A percentile compares a stretch with the other conserved stretches of the same genome.
Conservation (phyloP, 2,888 invertebrate genomes). For the Mythimna lalbum region DNA sequence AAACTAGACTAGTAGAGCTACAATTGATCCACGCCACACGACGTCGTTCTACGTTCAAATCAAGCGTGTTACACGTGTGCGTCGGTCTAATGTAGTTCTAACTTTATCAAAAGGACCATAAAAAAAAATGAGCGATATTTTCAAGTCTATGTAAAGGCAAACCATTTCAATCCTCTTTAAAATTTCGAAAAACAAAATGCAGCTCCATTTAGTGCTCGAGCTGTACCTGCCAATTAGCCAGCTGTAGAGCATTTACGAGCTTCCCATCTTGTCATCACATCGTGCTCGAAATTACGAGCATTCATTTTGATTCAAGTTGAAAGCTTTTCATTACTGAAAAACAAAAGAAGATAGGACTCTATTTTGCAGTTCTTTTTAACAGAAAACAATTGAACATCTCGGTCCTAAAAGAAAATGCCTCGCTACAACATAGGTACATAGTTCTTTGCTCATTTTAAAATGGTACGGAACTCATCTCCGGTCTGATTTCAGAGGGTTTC, state of each 20-base stretch:
- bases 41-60: no score
- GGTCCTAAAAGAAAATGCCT: no score
- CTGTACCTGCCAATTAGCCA: conserved; percentile 19
- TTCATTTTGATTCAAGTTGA: not conserved
- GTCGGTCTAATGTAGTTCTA: no score
- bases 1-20: no score
- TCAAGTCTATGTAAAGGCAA: no score
- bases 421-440: not conserved
- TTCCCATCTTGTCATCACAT: not conserved
- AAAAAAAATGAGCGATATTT: no score
- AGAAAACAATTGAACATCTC: conserved; percentile 11
- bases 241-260: not conserved
- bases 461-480: not conserved
- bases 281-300: conserved; percentile 32
- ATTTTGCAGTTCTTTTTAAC: not conserved
- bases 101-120: no score
- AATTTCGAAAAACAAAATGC: not conserved
- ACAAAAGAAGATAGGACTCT: not conserved
- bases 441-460: not conserved
- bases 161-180: not conserved
- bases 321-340: not conserved
- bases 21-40: no score
- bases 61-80: no score
- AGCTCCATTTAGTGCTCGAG: not conserved
- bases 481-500: not conserved